A percentile compares a stretch with the other conserved stretches of the same genome.
Evolutionary conservation across 92 coral and sea anemone species (phyloP).

Genomic region (Isaurus tuberculatus): DNA sequence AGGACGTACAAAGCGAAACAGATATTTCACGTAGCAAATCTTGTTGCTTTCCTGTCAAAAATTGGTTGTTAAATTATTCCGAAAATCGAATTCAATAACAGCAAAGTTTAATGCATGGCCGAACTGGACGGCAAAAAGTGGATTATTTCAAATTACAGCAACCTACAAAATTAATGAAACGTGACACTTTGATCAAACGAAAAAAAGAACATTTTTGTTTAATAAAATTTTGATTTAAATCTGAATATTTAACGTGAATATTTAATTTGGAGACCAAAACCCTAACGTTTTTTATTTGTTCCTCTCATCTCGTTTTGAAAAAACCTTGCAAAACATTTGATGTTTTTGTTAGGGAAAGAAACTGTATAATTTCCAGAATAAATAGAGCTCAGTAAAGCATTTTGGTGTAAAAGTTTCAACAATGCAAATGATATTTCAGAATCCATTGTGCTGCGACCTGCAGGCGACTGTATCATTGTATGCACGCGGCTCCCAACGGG

Average conservation of each 20-base stretch:
- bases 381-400: neutral
- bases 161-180: neutral
- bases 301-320: neutral
- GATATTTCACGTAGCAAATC: neutral
- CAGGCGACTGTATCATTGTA: neutral
- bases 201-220: neutral
- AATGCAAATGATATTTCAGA: constrained; percentile 13
- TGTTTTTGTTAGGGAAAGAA: neutral
- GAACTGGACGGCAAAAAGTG: neutral
- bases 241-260: constrained; percentile 36
- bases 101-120: neutral
- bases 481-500: constrained; percentile 2
- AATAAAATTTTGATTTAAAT: constrained; percentile 10
- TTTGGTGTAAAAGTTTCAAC: neutral
- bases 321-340: neutral
- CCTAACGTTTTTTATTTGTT: neutral
- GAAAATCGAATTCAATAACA: neutral
- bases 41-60: neutral
- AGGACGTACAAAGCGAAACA: constrained; percentile 11
- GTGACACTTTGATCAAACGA: constrained; percentile 4
- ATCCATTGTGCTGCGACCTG: constrained; percentile 25
- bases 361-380: neutral
- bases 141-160: neutral
- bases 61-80: neutral
- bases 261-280: neutral